Evolutionary conservation across 1,140 invertebrate genomes (phyloP).

Genomic region (Leptinotarsa lineolata): DNA sequence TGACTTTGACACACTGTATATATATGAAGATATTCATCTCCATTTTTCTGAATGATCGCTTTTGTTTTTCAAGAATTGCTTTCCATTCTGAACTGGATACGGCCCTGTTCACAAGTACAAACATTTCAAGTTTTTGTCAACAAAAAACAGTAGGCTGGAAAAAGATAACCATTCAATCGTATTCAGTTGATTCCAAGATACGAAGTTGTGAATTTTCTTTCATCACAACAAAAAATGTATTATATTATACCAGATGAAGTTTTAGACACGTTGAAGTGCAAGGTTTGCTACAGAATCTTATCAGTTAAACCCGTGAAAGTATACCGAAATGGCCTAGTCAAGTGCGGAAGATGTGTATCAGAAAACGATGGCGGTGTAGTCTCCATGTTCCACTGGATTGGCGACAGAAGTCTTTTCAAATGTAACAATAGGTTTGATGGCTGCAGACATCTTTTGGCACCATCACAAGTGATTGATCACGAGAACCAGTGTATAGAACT

Average conservation of each 20-base stretch:
- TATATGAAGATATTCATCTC: too few species aligned
- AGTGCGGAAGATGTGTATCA: neutral
- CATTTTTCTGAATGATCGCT: too few species aligned
- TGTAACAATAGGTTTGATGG: neutral
- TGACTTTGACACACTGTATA: too few species aligned
- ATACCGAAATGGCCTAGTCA: neutral
- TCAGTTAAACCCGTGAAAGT: neutral
- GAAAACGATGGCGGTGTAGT: neutral
- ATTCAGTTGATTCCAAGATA: too few species aligned
- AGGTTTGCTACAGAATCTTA: neutral
- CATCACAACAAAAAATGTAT: too few species aligned
- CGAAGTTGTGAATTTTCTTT: too few species aligned
- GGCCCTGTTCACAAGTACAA: too few species aligned
- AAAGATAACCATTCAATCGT: too few species aligned
- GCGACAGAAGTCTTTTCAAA: neutral
- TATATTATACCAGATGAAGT: neutral
- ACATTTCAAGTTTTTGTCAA: too few species aligned
- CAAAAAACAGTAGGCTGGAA: too few species aligned
- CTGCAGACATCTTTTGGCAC: neutral
- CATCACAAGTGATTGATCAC: neutral
- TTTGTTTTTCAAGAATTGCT: too few species aligned
- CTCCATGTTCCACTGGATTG: neutral
- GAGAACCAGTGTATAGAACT: neutral
- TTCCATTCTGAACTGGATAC: too few species aligned
- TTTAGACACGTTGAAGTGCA: neutral